These are phyloP conservation scores for Drosophila kepulauana DNA, from an alignment of 1,140 invertebrate species.

Conservation along the genomic window DNA sequence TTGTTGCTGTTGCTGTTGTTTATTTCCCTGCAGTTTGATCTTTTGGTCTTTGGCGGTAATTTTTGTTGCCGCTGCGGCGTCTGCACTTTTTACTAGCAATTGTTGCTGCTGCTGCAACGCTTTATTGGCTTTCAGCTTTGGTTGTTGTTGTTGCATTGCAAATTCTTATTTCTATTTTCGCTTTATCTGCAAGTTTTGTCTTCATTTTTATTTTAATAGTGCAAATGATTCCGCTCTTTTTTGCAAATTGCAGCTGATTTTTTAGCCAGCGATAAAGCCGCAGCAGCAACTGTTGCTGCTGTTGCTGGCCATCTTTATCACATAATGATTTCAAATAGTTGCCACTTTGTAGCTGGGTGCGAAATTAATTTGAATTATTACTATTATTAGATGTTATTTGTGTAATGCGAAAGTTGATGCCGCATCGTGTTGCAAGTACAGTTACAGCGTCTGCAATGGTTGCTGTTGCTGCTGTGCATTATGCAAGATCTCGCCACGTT, in stretches of 20 bases:
- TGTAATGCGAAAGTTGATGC: conserved; percentile 54
- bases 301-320: conserved; percentile 58
- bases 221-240: conserved; percentile 60
- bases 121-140: conserved; percentile 64
- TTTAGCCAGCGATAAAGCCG: conserved; percentile 47
- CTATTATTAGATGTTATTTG: conserved; percentile 76
- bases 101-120: conserved; percentile 51
- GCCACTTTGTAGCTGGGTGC: conserved; percentile 53
- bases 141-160: conserved; percentile 34
- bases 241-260: conserved; percentile 60
- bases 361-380: conserved; percentile 82
- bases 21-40: conserved; percentile 79
- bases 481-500: conserved; percentile 55
- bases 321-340: conserved; percentile 73
- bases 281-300: conserved; percentile 13
- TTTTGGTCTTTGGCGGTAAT: conserved; percentile 83
- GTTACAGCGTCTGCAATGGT: conserved; percentile 31
- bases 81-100: conserved; percentile 62
- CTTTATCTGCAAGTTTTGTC: conserved; percentile 80
- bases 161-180: conserved; percentile 65
- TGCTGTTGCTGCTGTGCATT: conserved; percentile 53
- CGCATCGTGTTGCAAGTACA: conserved; percentile 42
- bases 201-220: conserved; percentile 84
- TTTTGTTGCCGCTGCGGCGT: conserved; percentile 65
- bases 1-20: conserved; percentile 65